Conservation (phyloP, 2,888 invertebrate species). For the Parnassius apollo region DNA sequence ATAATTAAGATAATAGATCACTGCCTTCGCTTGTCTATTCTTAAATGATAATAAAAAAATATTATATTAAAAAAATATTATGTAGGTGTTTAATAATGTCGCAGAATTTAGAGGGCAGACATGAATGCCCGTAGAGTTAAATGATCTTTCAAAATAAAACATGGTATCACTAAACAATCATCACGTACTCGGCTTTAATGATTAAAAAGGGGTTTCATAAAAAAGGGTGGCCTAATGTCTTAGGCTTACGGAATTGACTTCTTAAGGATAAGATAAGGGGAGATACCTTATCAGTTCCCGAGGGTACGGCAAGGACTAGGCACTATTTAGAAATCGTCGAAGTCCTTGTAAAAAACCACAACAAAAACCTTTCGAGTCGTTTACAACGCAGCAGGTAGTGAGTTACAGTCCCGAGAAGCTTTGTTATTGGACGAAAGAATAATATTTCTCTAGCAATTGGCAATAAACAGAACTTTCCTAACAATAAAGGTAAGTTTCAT, state of each 20-base stretch:
- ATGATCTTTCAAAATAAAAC: constrained; percentile 2
- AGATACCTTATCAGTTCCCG: constrained; percentile 57
- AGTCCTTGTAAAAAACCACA: constrained; percentile 50
- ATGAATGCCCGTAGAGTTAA: background rate
- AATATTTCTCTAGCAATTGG: constrained; percentile 50
- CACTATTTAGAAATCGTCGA: constrained; percentile 58
- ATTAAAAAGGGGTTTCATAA: constrained; percentile 11
- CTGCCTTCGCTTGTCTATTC: too few relatives aligned
- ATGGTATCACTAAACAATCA: constrained; percentile 3
- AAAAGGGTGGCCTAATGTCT: constrained; percentile 28
- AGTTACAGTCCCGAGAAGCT: constrained; percentile 48
- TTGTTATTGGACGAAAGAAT: constrained; percentile 54
- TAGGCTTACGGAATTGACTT: constrained; percentile 45
- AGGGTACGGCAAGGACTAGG: constrained; percentile 45
- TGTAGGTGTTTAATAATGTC: background rate
- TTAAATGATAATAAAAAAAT: too few relatives aligned
- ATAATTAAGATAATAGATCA: too few relatives aligned
- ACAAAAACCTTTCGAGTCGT: constrained; percentile 54
- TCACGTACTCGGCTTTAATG: constrained; percentile 2
- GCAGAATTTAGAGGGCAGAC: too few relatives aligned
- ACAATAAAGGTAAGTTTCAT: constrained; percentile 41
- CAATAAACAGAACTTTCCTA: constrained; percentile 61
- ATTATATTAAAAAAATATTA: background rate
- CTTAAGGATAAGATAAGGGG: constrained; percentile 63
- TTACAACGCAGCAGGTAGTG: constrained; percentile 61